Conservation (phyloP, 1,140 invertebrate genomes). For the Diorhabda elongata region DNA sequence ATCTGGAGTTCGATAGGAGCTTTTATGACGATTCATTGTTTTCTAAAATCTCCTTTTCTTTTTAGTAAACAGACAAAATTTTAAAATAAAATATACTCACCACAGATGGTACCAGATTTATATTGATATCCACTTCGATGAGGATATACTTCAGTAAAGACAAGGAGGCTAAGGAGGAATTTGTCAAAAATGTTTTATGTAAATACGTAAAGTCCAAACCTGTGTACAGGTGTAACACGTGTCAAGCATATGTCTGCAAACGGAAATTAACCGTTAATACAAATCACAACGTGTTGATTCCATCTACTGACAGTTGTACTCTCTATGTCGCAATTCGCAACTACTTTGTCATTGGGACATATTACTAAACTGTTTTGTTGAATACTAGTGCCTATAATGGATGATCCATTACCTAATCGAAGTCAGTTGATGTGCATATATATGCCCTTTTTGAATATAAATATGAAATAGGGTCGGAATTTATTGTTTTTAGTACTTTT, state of each 20-base stretch:
- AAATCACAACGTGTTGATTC: slow-evolving; percentile 26
- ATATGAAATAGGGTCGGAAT: no score
- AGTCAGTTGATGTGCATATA: not conserved
- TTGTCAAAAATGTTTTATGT: no score
- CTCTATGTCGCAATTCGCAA: not conserved
- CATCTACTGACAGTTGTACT: slow-evolving; percentile 13
- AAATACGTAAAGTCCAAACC: not conserved
- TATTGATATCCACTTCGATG: no score
- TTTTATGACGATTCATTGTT: no score
- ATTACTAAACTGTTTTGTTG: not conserved
- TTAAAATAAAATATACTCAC: no score
- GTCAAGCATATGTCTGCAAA: slow-evolving; percentile 19
- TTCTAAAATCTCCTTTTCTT: no score
- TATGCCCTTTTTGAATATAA: not conserved
- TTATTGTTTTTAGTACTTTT: no score
- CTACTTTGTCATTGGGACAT: slow-evolving; percentile 7
- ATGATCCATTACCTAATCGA: slow-evolving; percentile 2
- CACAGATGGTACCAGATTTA: no score
- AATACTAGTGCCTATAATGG: not conserved
- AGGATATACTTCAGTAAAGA: no score
- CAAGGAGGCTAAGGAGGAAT: no score
- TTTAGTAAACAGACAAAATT: no score
- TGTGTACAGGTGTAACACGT: slow-evolving; percentile 6
- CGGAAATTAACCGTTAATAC: slow-evolving; percentile 32
- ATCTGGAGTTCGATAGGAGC: no score